Percentiles rank a stretch among this genome's conserved stretches.
Conservation (phyloP, 2,888 invertebrate species). For the Euzophera pinguis region DNA sequence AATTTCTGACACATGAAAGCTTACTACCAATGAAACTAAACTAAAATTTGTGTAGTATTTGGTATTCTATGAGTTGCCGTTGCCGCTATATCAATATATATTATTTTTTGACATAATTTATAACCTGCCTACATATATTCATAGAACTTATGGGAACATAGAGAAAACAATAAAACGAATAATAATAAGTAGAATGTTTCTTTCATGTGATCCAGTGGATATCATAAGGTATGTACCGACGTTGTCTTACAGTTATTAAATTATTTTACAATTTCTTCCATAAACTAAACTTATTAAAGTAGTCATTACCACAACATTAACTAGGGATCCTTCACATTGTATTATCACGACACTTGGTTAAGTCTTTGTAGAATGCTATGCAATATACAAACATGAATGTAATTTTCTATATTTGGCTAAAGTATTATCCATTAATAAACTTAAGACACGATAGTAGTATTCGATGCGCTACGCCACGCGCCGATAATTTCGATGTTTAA, state of each 20-base stretch:
- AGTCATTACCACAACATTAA: conserved; percentile 5
- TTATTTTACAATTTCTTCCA: conserved; percentile 23
- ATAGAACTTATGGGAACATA: not conserved
- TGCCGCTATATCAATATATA: too few species aligned
- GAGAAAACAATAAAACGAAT: not conserved
- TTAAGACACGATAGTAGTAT: too few species aligned
- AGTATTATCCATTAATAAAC: too few species aligned
- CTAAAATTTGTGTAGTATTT: too few species aligned
- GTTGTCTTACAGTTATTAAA: conserved; percentile 18
- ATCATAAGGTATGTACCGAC: conserved; percentile 27
- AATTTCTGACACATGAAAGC: too few species aligned
- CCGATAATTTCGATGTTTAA: too few species aligned
- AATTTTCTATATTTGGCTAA: not conserved
- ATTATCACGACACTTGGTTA: not conserved
- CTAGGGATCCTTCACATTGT: conserved; percentile 3
- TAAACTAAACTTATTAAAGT: conserved; percentile 20
- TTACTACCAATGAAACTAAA: too few species aligned
- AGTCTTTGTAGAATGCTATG: not conserved
- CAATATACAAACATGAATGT: not conserved
- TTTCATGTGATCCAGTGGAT: conserved; percentile 30
- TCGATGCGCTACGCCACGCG: too few species aligned
- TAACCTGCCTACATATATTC: too few species aligned
- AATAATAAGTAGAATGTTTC: conserved; percentile 11
- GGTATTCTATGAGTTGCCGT: too few species aligned
- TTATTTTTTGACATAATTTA: too few species aligned